Evolutionary conservation across 2,888 invertebrate species (phyloP), one percentile per base, ranked within the genome.

Genomic region (Seira sanloemensis): DNA sequence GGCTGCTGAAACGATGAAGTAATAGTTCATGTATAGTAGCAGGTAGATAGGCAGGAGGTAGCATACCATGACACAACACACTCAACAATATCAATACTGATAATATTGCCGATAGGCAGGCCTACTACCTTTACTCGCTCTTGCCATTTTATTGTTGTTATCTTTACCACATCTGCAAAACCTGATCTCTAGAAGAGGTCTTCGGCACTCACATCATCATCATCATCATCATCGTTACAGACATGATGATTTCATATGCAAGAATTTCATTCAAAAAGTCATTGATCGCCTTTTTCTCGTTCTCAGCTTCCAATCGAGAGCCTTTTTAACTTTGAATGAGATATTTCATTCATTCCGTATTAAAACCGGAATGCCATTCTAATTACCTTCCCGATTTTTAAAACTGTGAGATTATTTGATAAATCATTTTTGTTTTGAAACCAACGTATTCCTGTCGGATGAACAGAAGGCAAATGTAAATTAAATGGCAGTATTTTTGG

Each of bases 241-340:
- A 9, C 19, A 65, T n/a, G 19, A 72, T 79, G 79, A 79, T 73
- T 73, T 67, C 66, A 54, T 73, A 79, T 79, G 71, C 79, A 79
- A 79, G 79, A 79, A 79, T 79, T 79, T 79, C 79, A 79, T 79
- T 79, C 79, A 79, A 79, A n/a, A n/a, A 79, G 79, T 79, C 79
- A 79, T 79, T 79, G 79, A 79, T 79, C 79, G 79, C 72, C 54
- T 79, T 78, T n/a, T n/a, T 66, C 72, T 73, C 73, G 66, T 79
- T 79, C 37, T 79, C 25, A 72, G 78, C 71, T 65, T 58, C 23
- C 67, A 73, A 79, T 79, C 73, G 73, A 54, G 66, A 26, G 79
- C 72, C 72, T n/a, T n/a, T n/a, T 71, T 23, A 19, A 65, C 24
- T 78, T n/a, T n/a, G n/a, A 71, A 79, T 73, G 67, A 73, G 73